Conservation (phyloP, 1,140 invertebrate genomes). For the Orchestia grillus region DNA sequence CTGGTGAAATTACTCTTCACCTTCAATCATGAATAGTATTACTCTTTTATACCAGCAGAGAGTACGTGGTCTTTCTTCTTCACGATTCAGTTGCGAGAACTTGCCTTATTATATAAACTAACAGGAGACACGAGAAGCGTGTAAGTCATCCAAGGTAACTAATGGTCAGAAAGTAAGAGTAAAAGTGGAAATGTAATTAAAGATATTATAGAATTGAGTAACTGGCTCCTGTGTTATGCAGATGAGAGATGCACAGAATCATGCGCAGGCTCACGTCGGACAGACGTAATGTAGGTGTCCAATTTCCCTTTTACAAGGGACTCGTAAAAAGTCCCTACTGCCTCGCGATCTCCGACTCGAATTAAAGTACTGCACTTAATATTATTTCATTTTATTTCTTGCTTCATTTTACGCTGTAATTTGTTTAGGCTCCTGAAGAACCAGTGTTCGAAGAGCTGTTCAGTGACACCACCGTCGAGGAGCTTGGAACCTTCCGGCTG, state of each 20-base stretch:
- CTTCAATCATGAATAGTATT: background rate
- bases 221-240: background rate
- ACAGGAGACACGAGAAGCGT: background rate
- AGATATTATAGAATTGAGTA: too few relatives aligned
- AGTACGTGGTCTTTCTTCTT: background rate
- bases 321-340: background rate
- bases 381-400: background rate
- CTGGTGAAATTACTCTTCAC: background rate
- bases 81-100: background rate
- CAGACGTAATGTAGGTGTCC: background rate
- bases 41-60: background rate
- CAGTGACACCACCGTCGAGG: slow-evolving; percentile 85
- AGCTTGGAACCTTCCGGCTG: slow-evolving; percentile 84
- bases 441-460: slow-evolving; percentile 90
- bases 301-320: too few relatives aligned
- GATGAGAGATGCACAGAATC: background rate
- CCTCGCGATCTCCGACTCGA: background rate
- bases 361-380: background rate
- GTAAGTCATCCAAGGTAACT: background rate
- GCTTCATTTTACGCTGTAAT: background rate
- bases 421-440: slow-evolving; percentile 78
- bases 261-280: background rate
- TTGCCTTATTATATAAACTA: background rate
- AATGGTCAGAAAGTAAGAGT: background rate
- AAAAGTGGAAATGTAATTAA: too few relatives aligned